A percentile compares a stretch with the other conserved stretches of the same genome.
Conservation (phyloP, 1,140 invertebrate species). For the Drosophila tristis region DNA sequence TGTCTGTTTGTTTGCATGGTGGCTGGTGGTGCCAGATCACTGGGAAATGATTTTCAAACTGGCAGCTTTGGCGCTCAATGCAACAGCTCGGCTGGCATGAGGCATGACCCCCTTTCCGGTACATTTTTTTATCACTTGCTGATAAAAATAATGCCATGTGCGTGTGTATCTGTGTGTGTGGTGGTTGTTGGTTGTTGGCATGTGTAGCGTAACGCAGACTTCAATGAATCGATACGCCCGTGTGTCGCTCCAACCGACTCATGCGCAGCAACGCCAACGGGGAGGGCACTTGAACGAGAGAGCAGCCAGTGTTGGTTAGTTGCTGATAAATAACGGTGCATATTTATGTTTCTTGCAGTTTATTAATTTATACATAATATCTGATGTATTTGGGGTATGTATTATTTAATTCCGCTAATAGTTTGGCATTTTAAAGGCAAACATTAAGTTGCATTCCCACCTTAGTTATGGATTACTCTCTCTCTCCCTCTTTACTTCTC, state of each 20-base stretch:
- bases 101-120: neutral
- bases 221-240: slow-evolving; percentile 77
- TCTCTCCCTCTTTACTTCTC: slow-evolving; percentile 4
- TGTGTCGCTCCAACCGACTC: slow-evolving; percentile 39
- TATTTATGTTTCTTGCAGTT: neutral
- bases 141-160: slow-evolving; percentile 50
- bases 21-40: slow-evolving; percentile 45
- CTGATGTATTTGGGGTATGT: neutral
- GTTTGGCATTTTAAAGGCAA: neutral
- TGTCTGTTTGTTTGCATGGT: neutral
- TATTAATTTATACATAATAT: slow-evolving; percentile 1
- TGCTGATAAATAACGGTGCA: slow-evolving; percentile 39
- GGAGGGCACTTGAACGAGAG: slow-evolving; percentile 26
- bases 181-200: slow-evolving; percentile 34
- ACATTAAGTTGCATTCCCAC: neutral
- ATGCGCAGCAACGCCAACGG: slow-evolving; percentile 42
- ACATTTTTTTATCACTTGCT: slow-evolving; percentile 32
- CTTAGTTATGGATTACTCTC: neutral
- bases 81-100: neutral
- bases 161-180: slow-evolving; percentile 7
- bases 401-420: neutral
- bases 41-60: slow-evolving; percentile 29
- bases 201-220: slow-evolving; percentile 51
- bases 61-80: slow-evolving; percentile 24
- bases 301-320: slow-evolving; percentile 49